Evolutionary conservation across 2,797 vertebrate species (phyloP), one percentile per base, ranked within the genome.

Genomic region (Cichlasoma orientale): DNA sequence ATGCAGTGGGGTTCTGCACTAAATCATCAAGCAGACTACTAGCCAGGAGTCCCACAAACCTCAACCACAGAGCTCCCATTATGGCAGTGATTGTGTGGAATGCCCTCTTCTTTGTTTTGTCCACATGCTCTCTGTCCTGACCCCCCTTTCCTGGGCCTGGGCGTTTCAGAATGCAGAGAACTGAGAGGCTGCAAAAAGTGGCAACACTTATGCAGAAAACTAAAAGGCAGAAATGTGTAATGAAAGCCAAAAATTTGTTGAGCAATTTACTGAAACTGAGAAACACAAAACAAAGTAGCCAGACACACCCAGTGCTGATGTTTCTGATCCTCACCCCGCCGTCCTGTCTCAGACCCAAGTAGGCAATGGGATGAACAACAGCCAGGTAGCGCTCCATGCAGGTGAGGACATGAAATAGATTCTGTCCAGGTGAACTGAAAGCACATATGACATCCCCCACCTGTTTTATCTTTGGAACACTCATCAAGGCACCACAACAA

Each of bases 321-420:
- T 75, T 81, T 0, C 73, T 50, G 27, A 75, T 38, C 3, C 47
- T 38, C n/a, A 71, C 50, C 25, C 73, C 66, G 1, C 21, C 7
- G 0, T 53, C 41, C 13, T 10, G 36, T 19, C 16, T 81, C 29
- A 63, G 52, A 12, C 66, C 2, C 29, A 54, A 31, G 38, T 81
- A 72, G 14, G 50, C 56, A 68, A 72, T 13, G 27, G 78, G 75
- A 1, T 57, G 13, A 52, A 72, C 68, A 16, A 78, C 76, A 2
- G 76, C 76, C 69, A 78, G 19, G 33, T 77, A 69, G 18, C 75
- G 70, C 9, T 82, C 80, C 9, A 74, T 50, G 25, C 80, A 82
- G 27, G 56, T 78, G 21, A 78, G 56, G n/a, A 70, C 0, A 4
- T 82, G 80, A 52, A 82, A 74, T 3, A 82, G 8, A 29, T 58